Evolutionary conservation across 1,140 invertebrate genomes (phyloP).

Genomic region (Charaxes varanes): DNA sequence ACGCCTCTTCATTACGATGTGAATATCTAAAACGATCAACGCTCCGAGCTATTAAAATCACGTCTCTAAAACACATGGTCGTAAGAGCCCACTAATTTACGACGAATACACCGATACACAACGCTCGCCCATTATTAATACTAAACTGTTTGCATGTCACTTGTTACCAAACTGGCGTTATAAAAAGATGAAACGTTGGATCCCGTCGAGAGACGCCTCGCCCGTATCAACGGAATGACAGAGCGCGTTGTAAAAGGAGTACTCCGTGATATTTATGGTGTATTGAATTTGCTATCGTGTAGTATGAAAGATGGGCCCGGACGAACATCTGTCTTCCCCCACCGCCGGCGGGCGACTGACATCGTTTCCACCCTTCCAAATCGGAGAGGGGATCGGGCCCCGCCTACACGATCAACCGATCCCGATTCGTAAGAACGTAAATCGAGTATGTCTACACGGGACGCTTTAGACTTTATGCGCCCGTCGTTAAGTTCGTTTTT

Average conservation of each 20-base stretch:
- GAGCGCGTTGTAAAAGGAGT: slow-evolving; percentile 24
- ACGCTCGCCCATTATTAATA: slow-evolving; percentile 34
- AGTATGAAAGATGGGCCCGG: slow-evolving; percentile 49
- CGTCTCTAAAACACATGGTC: slow-evolving; percentile 19
- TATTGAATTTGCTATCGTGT: slow-evolving; percentile 60
- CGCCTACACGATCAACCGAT: slow-evolving; percentile 33
- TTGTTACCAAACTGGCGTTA: slow-evolving; percentile 19
- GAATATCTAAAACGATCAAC: slow-evolving; percentile 16
- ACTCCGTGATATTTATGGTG: slow-evolving; percentile 51
- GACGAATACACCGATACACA: slow-evolving; percentile 22
- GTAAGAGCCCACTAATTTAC: slow-evolving; percentile 26
- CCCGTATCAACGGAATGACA: slow-evolving; percentile 21
- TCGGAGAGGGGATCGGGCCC: slow-evolving; percentile 34
- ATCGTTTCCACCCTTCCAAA: slow-evolving; percentile 25
- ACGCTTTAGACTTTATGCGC: slow-evolving; percentile 23
- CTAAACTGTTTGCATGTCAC: slow-evolving; percentile 28
- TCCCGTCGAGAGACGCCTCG: slow-evolving; percentile 13
- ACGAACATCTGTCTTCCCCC: slow-evolving; percentile 63
- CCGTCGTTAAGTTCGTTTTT: slow-evolving; percentile 10
- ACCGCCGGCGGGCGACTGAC: slow-evolving; percentile 45
- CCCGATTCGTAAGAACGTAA: slow-evolving; percentile 18
- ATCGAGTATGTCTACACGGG: slow-evolving; percentile 1
- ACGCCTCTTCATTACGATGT: slow-evolving; percentile 1
- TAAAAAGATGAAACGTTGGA: slow-evolving; percentile 16
- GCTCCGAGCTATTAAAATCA: slow-evolving; percentile 30